Evolutionary conservation across 2,113 vertebrate species (phyloP).

Genomic region (Tychaedon coryphoeus): DNA sequence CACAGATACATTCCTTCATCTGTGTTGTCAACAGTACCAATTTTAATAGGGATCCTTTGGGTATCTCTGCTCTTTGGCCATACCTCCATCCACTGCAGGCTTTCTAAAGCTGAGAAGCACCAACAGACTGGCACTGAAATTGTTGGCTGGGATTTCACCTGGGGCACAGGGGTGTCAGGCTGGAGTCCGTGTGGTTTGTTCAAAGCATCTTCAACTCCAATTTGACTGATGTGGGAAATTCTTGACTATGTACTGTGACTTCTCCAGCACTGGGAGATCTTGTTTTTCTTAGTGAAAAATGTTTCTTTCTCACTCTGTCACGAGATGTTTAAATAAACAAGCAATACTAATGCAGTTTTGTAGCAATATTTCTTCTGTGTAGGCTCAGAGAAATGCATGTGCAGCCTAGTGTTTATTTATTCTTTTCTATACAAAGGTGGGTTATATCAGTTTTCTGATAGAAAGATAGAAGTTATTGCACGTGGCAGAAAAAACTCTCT

Average conservation of each 20-base stretch:
- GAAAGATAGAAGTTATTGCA: background rate
- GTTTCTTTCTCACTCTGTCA: background rate
- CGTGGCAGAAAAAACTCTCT: rapidly evolving
- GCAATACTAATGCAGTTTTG: background rate
- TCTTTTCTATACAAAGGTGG: background rate
- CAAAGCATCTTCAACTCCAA: background rate
- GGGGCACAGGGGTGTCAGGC: background rate
- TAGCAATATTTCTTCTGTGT: background rate
- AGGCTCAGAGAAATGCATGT: background rate
- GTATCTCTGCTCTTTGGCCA: background rate
- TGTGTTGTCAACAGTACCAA: background rate
- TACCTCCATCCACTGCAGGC: background rate
- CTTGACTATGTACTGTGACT: background rate
- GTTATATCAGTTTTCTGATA: background rate
- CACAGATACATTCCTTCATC: background rate
- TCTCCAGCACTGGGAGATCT: background rate
- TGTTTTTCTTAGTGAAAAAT: background rate
- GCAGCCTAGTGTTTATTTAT: background rate
- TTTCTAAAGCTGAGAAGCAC: slow-evolving; percentile 11
- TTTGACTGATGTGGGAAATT: background rate
- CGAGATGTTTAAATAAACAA: background rate
- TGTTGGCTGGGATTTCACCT: background rate
- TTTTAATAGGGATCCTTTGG: background rate
- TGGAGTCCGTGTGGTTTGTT: background rate
- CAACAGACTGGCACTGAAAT: background rate